A percentile compares a stretch with the other conserved stretches of the same genome.
phyloP scores from a whole-genome alignment of 2,113 vertebrate species.

The Hippoglossus stenolepis region DNA sequence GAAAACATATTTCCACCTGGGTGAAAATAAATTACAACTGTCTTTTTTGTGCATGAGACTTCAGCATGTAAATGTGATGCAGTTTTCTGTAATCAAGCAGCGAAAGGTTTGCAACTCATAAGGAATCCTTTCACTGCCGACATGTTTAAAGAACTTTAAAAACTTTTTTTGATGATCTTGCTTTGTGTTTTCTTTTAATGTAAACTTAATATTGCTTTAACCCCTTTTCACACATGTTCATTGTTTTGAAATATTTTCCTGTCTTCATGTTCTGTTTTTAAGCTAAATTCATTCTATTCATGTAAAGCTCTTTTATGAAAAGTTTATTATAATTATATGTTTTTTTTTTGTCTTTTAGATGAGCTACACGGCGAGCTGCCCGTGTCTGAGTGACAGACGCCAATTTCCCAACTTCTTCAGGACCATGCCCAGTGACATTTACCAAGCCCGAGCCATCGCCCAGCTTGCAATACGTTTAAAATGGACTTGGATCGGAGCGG shows the following conservation, averaged over 20 bases:
- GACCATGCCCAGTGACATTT: slow-evolving; percentile 83
- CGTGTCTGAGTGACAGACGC: slow-evolving; percentile 78
- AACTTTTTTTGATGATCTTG: no score
- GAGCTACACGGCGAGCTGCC: slow-evolving; percentile 81
- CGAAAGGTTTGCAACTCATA: no score
- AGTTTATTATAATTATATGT: background rate
- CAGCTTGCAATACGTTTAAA: slow-evolving; percentile 74
- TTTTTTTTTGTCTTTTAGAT: slow-evolving; percentile 65
- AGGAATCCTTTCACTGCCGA: no score
- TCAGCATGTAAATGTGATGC: background rate
- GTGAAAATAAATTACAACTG: no score
- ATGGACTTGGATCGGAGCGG: slow-evolving; percentile 85
- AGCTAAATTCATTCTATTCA: no score
- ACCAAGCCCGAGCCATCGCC: slow-evolving; percentile 79
- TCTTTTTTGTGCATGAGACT: background rate
- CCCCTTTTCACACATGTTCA: no score
- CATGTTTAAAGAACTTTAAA: no score
- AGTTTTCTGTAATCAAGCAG: no score
- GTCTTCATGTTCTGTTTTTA: background rate
- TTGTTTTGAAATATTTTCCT: no score
- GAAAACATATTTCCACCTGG: no score
- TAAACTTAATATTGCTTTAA: no score
- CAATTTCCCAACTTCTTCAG: slow-evolving; percentile 84
- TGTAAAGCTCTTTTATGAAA: background rate
- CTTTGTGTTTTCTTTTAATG: no score